A percentile compares a stretch with the other conserved stretches of the same genome.
These are phyloP conservation scores for Nymphalis urticae DNA, from an alignment of 2,888 invertebrate genomes.

Conservation along the genomic window DNA sequence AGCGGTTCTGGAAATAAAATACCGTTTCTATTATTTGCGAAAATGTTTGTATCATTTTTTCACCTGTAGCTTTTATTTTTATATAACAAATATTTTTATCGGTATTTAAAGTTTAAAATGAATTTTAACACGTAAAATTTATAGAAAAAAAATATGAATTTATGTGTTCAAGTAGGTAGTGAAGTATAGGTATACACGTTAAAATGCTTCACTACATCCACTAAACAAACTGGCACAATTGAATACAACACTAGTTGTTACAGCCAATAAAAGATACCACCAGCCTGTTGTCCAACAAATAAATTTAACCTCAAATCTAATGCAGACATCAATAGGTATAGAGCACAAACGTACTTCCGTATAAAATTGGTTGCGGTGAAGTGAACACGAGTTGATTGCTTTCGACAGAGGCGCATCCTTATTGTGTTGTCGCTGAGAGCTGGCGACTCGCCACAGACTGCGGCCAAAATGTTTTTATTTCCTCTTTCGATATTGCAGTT, in stretches of 20 bases:
- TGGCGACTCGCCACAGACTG: conserved; percentile 67
- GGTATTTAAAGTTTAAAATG: not conserved
- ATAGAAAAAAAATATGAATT: too few relatives aligned
- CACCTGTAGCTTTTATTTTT: not conserved
- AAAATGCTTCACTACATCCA: not conserved
- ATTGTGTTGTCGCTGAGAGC: conserved; percentile 71
- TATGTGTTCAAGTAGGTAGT: too few relatives aligned
- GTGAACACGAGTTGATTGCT: conserved; percentile 68
- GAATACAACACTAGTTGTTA: conserved; percentile 1
- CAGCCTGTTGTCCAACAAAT: conserved; percentile 12
- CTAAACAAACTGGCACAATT: not conserved
- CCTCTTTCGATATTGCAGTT: conserved; percentile 68
- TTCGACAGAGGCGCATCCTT: conserved; percentile 69
- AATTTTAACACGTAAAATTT: not conserved
- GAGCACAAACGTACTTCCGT: conserved; percentile 44
- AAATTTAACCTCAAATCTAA: conserved; percentile 30
- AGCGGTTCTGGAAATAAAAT: conserved; percentile 28
- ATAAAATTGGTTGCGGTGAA: conserved; percentile 60
- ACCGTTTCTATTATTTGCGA: conserved; percentile 18
- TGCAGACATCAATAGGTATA: conserved; percentile 32
- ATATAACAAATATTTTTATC: not conserved
- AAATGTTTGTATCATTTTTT: conserved; percentile 3
- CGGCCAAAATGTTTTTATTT: conserved; percentile 54
- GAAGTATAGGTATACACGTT: not conserved
- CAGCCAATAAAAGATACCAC: conserved; percentile 13